Percentiles rank a stretch among this genome's conserved stretches.
These are phyloP conservation scores for Chaetodon auriga DNA, from an alignment of 2,113 vertebrate species.

Conservation along the genomic window DNA sequence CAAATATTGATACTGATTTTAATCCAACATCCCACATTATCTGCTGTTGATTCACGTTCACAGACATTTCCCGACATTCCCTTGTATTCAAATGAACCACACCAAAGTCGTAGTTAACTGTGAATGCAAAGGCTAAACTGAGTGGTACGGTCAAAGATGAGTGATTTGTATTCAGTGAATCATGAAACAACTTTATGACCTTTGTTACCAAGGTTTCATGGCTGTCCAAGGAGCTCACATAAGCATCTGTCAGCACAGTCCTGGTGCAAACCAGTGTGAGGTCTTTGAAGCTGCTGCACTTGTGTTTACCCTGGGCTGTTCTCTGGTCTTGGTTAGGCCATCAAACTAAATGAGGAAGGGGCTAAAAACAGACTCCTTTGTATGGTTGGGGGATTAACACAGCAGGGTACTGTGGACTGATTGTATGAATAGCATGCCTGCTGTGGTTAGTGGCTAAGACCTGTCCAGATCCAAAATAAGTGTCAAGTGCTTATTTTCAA, in stretches of 20 bases:
- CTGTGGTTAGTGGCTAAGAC: conserved; percentile 36
- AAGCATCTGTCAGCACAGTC: conserved; percentile 31
- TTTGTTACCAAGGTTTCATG: conserved; percentile 41
- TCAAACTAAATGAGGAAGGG: conserved; percentile 67
- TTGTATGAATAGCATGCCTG: conserved; percentile 59
- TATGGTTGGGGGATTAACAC: conserved; percentile 53
- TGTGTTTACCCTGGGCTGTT: conserved; percentile 66
- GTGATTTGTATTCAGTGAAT: conserved; percentile 5
- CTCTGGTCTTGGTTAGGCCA: conserved; percentile 59
- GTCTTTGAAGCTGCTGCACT: conserved; percentile 71
- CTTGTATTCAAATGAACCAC: not conserved
- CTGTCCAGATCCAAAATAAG: conserved; percentile 42
- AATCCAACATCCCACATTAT: conserved; percentile 23
- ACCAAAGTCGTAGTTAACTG: not conserved
- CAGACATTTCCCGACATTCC: not conserved
- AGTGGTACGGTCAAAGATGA: not conserved
- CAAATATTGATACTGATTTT: conserved; percentile 49
- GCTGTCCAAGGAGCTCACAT: not conserved
- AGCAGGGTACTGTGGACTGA: conserved; percentile 64
- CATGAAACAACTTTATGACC: conserved; percentile 26
- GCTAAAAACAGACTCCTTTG: conserved; percentile 72
- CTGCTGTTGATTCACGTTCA: not conserved
- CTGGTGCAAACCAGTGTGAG: conserved; percentile 58
- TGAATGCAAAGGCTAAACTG: not conserved
- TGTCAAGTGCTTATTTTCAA: conserved; percentile 36